Conservation (phyloP, 2,888 invertebrate species). For the Listrodromus nycthemerus region DNA sequence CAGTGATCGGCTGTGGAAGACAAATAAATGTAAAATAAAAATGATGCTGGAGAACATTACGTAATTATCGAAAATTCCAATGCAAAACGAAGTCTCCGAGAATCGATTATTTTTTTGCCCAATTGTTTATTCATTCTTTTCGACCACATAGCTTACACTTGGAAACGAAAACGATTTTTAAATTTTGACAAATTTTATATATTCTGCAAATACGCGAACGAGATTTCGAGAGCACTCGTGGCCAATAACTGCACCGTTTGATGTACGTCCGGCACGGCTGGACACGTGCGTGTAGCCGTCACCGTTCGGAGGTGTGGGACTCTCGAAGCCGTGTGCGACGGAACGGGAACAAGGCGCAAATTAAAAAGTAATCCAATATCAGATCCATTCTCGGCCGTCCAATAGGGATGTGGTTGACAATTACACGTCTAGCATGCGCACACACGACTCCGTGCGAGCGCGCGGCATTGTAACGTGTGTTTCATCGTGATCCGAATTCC, state of each 20-base stretch:
- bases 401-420: constrained; percentile 72
- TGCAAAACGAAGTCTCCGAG: background rate
- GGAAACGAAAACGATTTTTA: background rate
- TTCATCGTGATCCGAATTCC: constrained; percentile 17
- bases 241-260: constrained; percentile 8
- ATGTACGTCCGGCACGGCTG: background rate
- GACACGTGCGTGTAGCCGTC: constrained; percentile 15
- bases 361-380: constrained; percentile 81
- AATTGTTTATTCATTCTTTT: background rate
- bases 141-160: background rate
- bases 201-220: background rate
- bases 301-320: background rate
- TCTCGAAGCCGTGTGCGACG: constrained; percentile 18
- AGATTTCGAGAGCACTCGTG: background rate
- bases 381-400: constrained; percentile 71
- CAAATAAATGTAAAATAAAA: background rate
- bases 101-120: background rate
- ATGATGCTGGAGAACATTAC: background rate
- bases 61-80: background rate
- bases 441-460: background rate
- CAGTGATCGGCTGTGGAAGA: background rate
- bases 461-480: constrained; percentile 7
- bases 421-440: constrained; percentile 68
- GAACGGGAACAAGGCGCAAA: constrained; percentile 68
- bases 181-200: too few species aligned